These are phyloP conservation scores for Podabrus alpinus DNA, from an alignment of 2,888 invertebrate genomes.

Conservation along the genomic window DNA sequence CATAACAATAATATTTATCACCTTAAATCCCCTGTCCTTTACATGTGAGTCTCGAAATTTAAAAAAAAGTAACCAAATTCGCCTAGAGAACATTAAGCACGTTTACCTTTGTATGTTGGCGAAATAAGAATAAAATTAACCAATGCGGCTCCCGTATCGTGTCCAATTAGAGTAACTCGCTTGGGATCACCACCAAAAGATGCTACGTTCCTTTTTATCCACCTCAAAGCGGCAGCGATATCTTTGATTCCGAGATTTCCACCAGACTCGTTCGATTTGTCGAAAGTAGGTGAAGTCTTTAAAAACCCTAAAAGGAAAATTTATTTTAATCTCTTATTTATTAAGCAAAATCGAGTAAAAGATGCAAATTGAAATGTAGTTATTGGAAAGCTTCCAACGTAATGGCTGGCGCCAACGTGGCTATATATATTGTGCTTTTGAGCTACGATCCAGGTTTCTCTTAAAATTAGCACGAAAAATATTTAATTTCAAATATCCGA, in stretches of 20 bases:
- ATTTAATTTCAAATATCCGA: background rate
- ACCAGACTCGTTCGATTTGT: slow-evolving; percentile 55
- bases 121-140: slow-evolving; percentile 83
- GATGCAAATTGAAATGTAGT: background rate
- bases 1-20: slow-evolving; percentile 23
- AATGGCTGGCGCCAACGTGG: background rate
- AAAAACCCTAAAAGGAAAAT: slow-evolving; percentile 59
- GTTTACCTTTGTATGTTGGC: slow-evolving; percentile 72
- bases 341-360: background rate
- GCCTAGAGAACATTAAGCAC: background rate
- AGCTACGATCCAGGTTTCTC: background rate
- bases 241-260: slow-evolving; percentile 82
- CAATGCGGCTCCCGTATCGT: slow-evolving; percentile 84
- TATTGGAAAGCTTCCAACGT: background rate
- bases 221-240: slow-evolving; percentile 78
- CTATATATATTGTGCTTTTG: background rate
- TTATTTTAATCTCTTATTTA: slow-evolving; percentile 1
- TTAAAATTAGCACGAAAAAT: background rate
- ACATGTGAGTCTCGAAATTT: background rate
- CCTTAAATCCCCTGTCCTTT: slow-evolving; percentile 2
- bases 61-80: too few relatives aligned
- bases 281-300: slow-evolving; percentile 56
- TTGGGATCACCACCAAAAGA: slow-evolving; percentile 88
- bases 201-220: slow-evolving; percentile 82
- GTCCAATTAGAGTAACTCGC: slow-evolving; percentile 81